Percentiles rank a stretch among this genome's conserved stretches.
Conservation (phyloP, 2,797 vertebrate species). For the Chrosomus eos region DNA sequence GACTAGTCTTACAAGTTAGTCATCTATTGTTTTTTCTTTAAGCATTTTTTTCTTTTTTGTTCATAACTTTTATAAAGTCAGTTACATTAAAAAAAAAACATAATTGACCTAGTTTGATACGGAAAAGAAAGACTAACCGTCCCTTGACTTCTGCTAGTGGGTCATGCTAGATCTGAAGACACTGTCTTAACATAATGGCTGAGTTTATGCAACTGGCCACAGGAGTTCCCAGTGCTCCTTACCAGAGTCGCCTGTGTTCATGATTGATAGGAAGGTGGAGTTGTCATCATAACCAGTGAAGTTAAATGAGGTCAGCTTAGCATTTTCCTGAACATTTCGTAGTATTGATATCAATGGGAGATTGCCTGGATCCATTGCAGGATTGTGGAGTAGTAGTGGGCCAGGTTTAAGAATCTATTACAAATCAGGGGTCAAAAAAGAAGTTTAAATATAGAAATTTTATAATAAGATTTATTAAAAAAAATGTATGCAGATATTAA, state of each 20-base stretch:
- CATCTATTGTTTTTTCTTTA: too few relatives aligned
- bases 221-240: neutral
- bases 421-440: neutral
- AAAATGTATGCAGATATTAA: neutral
- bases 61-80: too few relatives aligned
- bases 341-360: conserved; percentile 61
- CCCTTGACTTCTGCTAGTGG: too few relatives aligned
- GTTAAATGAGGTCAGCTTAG: conserved; percentile 12
- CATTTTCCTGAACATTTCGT: rapidly evolving
- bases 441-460: neutral
- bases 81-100: too few relatives aligned
- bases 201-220: too few relatives aligned
- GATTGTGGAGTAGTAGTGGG: rapidly evolving
- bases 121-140: too few relatives aligned
- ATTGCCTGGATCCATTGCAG: conserved; percentile 57
- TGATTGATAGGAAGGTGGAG: rapidly evolving
- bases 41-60: too few relatives aligned
- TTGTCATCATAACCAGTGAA: conserved; percentile 51
- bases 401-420: conserved; percentile 52
- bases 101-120: too few relatives aligned
- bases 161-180: too few relatives aligned
- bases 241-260: conserved; percentile 48
- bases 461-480: neutral
- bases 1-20: too few relatives aligned
- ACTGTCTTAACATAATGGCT: too few relatives aligned